Evolutionary conservation across 2,797 vertebrate species (phyloP), one percentile per base, ranked within the genome.

Genomic region (Lateolabrax maculatus): DNA sequence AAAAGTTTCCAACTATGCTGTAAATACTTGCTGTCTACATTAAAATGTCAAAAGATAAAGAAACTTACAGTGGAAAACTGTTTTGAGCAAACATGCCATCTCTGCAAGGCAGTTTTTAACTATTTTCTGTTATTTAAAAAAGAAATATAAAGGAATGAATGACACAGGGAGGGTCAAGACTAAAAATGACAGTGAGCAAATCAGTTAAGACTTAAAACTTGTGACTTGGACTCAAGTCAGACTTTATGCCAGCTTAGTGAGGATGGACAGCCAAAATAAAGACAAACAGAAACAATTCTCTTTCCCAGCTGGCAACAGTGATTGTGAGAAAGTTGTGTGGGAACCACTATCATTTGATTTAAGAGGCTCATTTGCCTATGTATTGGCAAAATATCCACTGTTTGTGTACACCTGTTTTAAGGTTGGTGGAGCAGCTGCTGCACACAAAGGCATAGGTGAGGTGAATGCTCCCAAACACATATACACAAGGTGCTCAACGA

Each of bases 341-440:
- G 72, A 90, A 84, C 75, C 77, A 63, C 31, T 62, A 36, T 37
- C 56, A 80, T 84, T 84, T 89, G 75, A 87, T 84, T 71, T 68
- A 72, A 76, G 68, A 60, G 63, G 61, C 81, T 93, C 23, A 91
- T 93, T 94, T 94, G 92, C 90, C 74, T 94, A 87, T 73, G 85
- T 87, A 87, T 89, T 88, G 82, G 87, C 88, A 89, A 92, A 90
- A 92, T 90, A 90, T 63, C 78, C 39, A 46, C 27, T 87, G 87
- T 92, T 93, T 93, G 89, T 93, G 89, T 90, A 90, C 88, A 93
- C 89, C 90, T 80, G 86, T 83, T 76, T 55, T 67, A 23, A 62
- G 83, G 76, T 75, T 77, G 48, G 46, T 34, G 62, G 67, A 81
- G 84, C 92, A 93, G 89, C 90, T 93, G 91, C 85, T 75, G 0